Conservation (phyloP, 2,888 invertebrate species). For the Listrodromus nycthemerus region DNA sequence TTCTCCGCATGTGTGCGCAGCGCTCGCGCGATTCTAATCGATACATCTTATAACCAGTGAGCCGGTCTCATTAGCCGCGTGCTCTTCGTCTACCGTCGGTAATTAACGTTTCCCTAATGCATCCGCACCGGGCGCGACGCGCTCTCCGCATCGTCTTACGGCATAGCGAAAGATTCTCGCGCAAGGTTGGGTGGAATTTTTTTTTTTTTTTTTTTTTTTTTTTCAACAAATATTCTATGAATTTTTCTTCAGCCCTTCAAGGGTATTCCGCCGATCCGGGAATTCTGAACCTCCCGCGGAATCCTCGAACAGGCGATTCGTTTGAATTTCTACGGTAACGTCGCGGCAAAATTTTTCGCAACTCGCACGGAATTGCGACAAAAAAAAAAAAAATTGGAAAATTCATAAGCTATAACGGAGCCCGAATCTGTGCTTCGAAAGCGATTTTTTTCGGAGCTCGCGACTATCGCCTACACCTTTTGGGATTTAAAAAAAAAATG, state of each 20-base stretch:
- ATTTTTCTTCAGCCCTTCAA: too few relatives aligned
- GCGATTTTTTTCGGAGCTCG: too few relatives aligned
- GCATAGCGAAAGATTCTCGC: constrained; percentile 6
- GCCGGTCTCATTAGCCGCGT: constrained; percentile 76
- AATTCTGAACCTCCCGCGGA: not conserved
- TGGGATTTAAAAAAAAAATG: too few relatives aligned
- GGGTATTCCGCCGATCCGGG: not conserved
- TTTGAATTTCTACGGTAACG: not conserved
- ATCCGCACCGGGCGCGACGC: constrained; percentile 30
- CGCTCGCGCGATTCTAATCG: constrained; percentile 74
- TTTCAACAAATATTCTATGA: not conserved
- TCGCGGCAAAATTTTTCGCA: not conserved
- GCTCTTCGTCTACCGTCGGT: constrained; percentile 66
- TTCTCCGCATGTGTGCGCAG: constrained; percentile 4
- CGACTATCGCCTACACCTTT: too few relatives aligned
- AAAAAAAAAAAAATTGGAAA: too few relatives aligned
- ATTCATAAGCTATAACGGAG: too few relatives aligned
- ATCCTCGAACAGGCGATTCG: not conserved
- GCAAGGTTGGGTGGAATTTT: not conserved
- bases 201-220: not conserved
- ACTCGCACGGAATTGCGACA: not conserved
- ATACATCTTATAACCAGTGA: constrained; percentile 69
- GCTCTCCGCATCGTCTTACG: not conserved
- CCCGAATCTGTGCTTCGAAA: too few relatives aligned
- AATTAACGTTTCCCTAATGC: constrained; percentile 69